Base-by-base conservation (phyloP, 2,113 vertebrate genomes). In the Illadopsis cleaveri region DNA sequence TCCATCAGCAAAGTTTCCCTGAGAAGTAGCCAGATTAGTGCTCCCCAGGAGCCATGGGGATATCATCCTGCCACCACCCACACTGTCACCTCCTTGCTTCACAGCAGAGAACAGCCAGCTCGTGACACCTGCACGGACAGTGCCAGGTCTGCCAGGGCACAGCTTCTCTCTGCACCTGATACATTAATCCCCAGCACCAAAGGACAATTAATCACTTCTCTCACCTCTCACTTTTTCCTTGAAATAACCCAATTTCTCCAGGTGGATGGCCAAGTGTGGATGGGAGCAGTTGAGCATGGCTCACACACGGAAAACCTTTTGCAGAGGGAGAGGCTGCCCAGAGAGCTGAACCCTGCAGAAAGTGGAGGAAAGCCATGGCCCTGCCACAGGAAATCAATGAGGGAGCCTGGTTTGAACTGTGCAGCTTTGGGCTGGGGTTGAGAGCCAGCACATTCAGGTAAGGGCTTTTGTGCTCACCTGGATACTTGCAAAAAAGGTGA, bases 41-140 rank as follows among this genome's bases (percentile, higher is more conserved):
- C 7, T 70, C 27, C n/a, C 13, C 17, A 47, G 37, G 7, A 58
- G 48, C 0, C 0, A 47, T 5, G 27, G 58, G 31, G 31, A 62
- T 35, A 76, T 47, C 33, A 20, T 21, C 33, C 89, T 42, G 35
- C 28, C 42, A 35, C 66, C 66, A 65, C 40, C 51, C 81, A 16
- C 4, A 0, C 0, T 0, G 1, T n/a, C 5, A 8, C 21, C 47
- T 15, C 64, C 28, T 31, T 7, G 8, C 17, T 37, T 60, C 5
- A 1, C 0, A 0, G 51, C 76, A 75, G 51, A 82, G 72, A 56
- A 50, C 1, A 0, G 18, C n/a, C 82, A 77, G 47, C 50, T 82
- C 4, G 0, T 66, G 79, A 33, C 87, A 56, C 28, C 76, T 15
- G 54, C 69, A n/a, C 23, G 12, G 54, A 4, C 51, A 8, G 58